Evolutionary conservation across 2,888 invertebrate species (phyloP).

Genomic region (Tetramorium bicarinatum): DNA sequence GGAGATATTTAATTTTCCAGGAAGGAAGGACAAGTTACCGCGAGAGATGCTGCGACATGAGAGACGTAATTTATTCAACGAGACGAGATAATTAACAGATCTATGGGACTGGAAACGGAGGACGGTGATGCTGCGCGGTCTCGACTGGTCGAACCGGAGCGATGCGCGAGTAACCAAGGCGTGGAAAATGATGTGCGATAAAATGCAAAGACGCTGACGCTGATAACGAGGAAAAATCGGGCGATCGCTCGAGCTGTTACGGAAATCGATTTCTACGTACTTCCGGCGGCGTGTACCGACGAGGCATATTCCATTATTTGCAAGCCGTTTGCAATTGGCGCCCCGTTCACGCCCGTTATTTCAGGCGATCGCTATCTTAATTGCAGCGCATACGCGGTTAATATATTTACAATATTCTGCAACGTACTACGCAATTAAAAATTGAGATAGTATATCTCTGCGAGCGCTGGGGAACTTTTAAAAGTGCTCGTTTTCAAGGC

Average conservation of each 20-base stretch:
- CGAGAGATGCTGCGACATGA: neutral
- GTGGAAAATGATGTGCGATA: neutral
- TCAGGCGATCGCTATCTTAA: conserved; percentile 29
- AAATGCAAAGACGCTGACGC: conserved; percentile 1
- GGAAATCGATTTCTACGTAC: conserved; percentile 18
- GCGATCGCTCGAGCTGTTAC: neutral
- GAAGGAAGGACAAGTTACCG: conserved; percentile 21
- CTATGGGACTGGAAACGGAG: conserved; percentile 1
- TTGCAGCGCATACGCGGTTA: conserved; percentile 4
- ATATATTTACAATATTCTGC: conserved; percentile 3
- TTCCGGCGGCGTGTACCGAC: neutral
- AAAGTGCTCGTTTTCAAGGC: neutral
- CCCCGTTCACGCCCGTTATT: neutral
- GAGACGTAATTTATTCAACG: conserved; percentile 35
- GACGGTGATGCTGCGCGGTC: neutral
- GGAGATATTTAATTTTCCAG: conserved; percentile 13
- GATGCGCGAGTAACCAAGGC: neutral
- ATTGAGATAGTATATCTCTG: neutral
- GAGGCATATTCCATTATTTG: conserved; percentile 5
- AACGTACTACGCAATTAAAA: neutral
- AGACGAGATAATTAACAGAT: conserved; percentile 46
- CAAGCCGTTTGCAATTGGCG: neutral
- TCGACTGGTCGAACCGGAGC: conserved; percentile 20
- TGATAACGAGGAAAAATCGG: conserved; percentile 26
- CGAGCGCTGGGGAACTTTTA: neutral